Base-by-base conservation (phyloP, 1,140 invertebrate species). In the Panulirus ornatus region DNA sequence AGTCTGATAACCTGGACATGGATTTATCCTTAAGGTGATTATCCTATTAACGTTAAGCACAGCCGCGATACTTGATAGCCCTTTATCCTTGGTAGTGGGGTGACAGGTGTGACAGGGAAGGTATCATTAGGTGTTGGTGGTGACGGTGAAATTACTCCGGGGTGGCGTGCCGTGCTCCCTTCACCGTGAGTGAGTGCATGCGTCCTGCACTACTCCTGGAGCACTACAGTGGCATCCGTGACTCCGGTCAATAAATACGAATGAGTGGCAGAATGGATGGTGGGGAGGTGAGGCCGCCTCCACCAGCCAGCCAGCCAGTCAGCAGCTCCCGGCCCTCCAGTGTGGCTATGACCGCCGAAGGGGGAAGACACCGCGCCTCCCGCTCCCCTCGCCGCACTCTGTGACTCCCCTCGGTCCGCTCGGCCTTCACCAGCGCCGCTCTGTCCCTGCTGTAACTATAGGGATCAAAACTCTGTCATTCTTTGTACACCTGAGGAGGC, bases 231-330 rank as follows among this genome's bases (percentile, higher is more conserved):
- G 78, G 47, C 78, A 81, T 81, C 78, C 78, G 51, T 81, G 78
- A 81, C 78, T 81, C 47, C 27, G 78, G 78, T 81, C 78, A 81
- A 81, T 81, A 81, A 81, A 81, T 81, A 81, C 78, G 78, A 81
- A 81, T 54, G 78, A 54, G 78, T 81, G 47, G 78, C 78, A 81
- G 58, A 81, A 81, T 81, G 78, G 78, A 63, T 81, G 78, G 51
- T 54, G 51, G 16, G 34, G 42, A 30, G 76, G 51, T 44, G 51
- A 30, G 36, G 27, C 9, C 14, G 3, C 30, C 16, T n/a, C n/a
- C n/a, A n/a, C n/a, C n/a, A n/a, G n/a, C n/a, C n/a, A n/a, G n/a
- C n/a, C 22, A 66, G 63, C 5, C 22, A 22, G 63, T 14, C 34
- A 11, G 70, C 34, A 16, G 34, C 36, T 73, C n/a, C n/a, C n/a